Conservation (phyloP, 2,113 vertebrate genomes). For the Alectura lathami region DNA sequence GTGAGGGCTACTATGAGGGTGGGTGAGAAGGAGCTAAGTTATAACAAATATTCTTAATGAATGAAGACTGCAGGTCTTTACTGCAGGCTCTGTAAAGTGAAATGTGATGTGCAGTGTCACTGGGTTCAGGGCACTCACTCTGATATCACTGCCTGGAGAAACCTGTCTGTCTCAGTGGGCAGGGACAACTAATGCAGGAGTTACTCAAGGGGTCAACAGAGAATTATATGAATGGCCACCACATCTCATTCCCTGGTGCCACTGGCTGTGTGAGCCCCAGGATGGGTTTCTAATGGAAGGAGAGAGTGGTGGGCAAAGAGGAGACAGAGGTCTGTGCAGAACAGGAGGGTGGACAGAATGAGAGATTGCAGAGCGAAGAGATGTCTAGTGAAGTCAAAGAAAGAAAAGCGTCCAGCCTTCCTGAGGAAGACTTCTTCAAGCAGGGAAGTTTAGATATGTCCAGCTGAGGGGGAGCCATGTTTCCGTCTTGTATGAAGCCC, state of each 20-base stretch:
- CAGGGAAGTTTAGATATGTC: background rate
- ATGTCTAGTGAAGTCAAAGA: background rate
- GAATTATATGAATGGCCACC: background rate
- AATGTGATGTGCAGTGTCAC: background rate
- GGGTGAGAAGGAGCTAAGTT: background rate
- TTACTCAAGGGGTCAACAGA: background rate
- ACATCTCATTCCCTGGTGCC: background rate
- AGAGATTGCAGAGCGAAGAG: background rate
- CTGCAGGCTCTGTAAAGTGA: background rate
- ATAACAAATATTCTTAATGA: background rate
- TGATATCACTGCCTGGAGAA: background rate
- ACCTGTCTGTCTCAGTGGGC: background rate
- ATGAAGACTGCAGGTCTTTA: background rate
- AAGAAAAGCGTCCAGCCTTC: background rate
- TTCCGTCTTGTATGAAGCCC: background rate
- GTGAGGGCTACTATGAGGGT: background rate
- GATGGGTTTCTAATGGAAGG: background rate
- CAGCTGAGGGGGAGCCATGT: background rate
- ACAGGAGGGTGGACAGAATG: background rate
- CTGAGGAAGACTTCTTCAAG: background rate
- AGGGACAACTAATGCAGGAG: background rate
- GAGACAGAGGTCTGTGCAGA: background rate
- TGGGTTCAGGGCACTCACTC: background rate
- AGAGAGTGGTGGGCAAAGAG: background rate
- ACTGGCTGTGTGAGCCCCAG: background rate